These are phyloP conservation scores for Xanthorhoe spadicearia DNA, from an alignment of 2,888 invertebrate genomes.

Conservation along the genomic window DNA sequence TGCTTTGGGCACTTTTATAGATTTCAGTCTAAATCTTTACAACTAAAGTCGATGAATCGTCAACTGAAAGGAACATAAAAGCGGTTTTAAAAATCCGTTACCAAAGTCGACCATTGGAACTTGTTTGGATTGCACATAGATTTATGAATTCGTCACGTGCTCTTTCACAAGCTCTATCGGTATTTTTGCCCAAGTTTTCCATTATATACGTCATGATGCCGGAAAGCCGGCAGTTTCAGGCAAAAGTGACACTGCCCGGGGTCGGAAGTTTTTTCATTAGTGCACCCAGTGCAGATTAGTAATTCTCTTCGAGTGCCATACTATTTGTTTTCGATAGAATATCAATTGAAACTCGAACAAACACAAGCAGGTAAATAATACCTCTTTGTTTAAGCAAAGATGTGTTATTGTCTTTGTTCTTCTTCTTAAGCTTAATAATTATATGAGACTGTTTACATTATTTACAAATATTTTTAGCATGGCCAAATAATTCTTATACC, in stretches of 20 bases:
- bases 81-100: too few species aligned
- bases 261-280: slow-evolving; percentile 60
- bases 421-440: not conserved
- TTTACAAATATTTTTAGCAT: too few species aligned
- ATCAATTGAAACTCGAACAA: slow-evolving; percentile 17
- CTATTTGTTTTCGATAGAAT: slow-evolving; percentile 36
- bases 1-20: too few species aligned
- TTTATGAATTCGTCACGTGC: not conserved
- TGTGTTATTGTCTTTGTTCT: not conserved
- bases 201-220: slow-evolving; percentile 10
- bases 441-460: not conserved
- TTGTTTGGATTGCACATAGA: not conserved
- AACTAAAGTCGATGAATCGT: too few species aligned
- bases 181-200: slow-evolving; percentile 11
- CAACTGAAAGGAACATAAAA: too few species aligned
- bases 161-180: not conserved
- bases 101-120: not conserved
- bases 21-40: too few species aligned
- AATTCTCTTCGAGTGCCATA: slow-evolving; percentile 42
- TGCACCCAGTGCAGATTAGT: slow-evolving; percentile 47
- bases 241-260: slow-evolving; percentile 49
- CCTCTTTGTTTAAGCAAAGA: too few species aligned
- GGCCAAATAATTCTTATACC: too few species aligned
- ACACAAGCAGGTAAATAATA: too few species aligned
- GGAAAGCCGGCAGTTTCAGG: slow-evolving; percentile 45